A percentile compares a stretch with the other conserved stretches of the same genome.
Conservation (phyloP, 2,113 vertebrate species). For the Capra hircus region DNA sequence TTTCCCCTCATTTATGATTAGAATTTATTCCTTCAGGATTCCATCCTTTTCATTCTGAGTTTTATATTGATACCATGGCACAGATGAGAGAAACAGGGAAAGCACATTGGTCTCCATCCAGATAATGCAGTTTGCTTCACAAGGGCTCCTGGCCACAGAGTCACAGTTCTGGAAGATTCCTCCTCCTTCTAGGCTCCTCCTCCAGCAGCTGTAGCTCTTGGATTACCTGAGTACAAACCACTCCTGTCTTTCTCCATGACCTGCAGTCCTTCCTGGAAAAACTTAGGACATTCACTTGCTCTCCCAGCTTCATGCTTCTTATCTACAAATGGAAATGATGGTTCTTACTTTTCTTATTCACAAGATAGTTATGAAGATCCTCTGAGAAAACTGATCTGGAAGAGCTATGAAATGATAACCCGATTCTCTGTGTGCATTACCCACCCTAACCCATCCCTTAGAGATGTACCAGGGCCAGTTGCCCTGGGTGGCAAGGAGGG, state of each 20-base stretch:
- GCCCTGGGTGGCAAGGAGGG: rapidly evolving
- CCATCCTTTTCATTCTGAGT: background rate
- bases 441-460: background rate
- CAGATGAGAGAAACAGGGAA: background rate
- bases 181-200: background rate
- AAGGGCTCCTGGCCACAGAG: background rate
- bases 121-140: background rate
- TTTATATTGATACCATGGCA: background rate
- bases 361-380: background rate
- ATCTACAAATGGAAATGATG: background rate
- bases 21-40: background rate
- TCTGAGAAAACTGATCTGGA: background rate
- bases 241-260: background rate
- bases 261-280: background rate
- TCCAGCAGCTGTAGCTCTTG: background rate
- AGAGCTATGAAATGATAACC: background rate
- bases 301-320: background rate
- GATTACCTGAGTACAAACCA: too few relatives aligned
- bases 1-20: background rate
- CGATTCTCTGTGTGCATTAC: background rate
- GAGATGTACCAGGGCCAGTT: background rate
- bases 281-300: background rate
- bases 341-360: background rate
- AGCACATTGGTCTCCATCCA: background rate
- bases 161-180: background rate